Evolutionary conservation across 2,113 vertebrate species (phyloP).

Genomic region (Neotoma lepida): DNA sequence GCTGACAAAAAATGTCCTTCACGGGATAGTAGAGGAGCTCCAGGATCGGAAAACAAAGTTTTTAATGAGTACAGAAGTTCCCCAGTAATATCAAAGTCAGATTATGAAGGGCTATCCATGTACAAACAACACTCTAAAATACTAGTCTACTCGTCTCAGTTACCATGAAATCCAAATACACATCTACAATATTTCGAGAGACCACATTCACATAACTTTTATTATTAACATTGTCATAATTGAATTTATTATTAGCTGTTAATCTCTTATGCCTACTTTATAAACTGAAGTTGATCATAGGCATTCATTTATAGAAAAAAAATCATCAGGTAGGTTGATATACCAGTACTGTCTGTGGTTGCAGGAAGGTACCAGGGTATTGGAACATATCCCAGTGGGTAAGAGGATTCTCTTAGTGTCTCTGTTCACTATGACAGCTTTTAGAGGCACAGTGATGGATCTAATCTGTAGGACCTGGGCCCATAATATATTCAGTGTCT

Average conservation of each 20-base stretch:
- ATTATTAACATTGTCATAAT: not conserved
- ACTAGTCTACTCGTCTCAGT: not conserved
- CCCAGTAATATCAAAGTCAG: not conserved
- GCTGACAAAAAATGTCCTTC: not conserved
- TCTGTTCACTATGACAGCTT: not conserved
- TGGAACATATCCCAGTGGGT: not conserved
- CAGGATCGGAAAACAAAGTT: too few species aligned
- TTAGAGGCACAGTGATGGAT: not conserved
- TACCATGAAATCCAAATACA: not conserved
- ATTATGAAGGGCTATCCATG: not conserved
- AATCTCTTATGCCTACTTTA: not conserved
- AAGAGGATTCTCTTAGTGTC: not conserved
- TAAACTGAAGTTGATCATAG: not conserved
- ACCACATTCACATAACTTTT: not conserved
- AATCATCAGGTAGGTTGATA: not conserved
- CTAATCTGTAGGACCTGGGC: not conserved
- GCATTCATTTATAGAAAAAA: not conserved
- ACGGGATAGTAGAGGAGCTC: not conserved
- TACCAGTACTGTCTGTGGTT: not conserved
- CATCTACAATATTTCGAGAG: not conserved
- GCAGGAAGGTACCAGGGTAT: not conserved
- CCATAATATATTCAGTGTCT: not conserved
- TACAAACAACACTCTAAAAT: not conserved
- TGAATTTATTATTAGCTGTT: not conserved
- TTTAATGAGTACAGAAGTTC: not conserved